Conservation (phyloP, 2,888 invertebrate species). For the Callinectes sapidus region DNA sequence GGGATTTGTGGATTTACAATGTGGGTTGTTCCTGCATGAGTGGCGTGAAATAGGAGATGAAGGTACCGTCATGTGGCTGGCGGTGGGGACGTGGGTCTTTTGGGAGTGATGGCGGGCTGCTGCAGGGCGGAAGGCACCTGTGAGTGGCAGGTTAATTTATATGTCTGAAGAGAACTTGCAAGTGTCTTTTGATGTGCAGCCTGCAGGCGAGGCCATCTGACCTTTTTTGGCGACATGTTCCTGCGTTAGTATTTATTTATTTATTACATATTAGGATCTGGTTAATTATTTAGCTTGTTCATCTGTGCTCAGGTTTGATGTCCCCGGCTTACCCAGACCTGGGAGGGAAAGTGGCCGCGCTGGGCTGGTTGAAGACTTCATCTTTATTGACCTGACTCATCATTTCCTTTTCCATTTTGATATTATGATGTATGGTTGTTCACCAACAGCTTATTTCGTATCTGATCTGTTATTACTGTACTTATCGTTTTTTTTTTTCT, state of each 20-base stretch:
- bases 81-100: not conserved
- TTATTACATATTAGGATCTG: not conserved
- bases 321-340: not conserved
- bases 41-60: not conserved
- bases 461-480: too few relatives aligned
- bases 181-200: constrained; percentile 12
- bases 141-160: constrained; percentile 25
- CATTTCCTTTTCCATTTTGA: not conserved
- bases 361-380: not conserved
- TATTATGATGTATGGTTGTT: too few relatives aligned
- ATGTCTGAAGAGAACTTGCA: constrained; percentile 21
- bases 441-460: too few relatives aligned
- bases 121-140: not conserved
- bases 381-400: not conserved
- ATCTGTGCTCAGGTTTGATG: not conserved
- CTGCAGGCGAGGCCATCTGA: not conserved
- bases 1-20: not conserved
- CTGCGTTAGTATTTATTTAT: not conserved
- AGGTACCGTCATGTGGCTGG: not conserved
- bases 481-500: too few relatives aligned
- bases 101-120: not conserved
- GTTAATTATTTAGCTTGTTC: not conserved
- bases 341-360: not conserved
- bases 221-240: not conserved
- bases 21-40: not conserved